Evolutionary conservation across 2,888 invertebrate genomes (phyloP).

Genomic region (Pinctada fucata): DNA sequence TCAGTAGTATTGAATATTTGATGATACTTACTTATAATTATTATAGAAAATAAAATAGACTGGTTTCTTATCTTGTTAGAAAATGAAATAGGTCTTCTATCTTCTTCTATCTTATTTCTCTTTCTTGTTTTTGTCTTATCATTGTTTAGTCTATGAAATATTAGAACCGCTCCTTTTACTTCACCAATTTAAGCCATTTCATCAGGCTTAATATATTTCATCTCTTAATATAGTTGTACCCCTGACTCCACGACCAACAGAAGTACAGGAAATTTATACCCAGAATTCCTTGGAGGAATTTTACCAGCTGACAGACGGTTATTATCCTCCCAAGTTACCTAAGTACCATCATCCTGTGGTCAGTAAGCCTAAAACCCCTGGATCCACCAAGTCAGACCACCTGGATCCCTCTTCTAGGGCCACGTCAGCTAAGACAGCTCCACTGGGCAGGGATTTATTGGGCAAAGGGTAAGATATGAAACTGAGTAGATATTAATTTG

Average conservation of each 20-base stretch:
- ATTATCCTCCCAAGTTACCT: slow-evolving; percentile 56
- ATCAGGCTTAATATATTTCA: too few relatives aligned
- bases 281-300: slow-evolving; percentile 66
- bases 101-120: too few relatives aligned
- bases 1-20: too few relatives aligned
- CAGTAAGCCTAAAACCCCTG: slow-evolving; percentile 27
- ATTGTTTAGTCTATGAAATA: too few relatives aligned
- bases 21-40: too few relatives aligned
- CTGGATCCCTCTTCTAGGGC: slow-evolving; percentile 45
- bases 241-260: slow-evolving; percentile 10
- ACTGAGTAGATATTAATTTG: background rate
- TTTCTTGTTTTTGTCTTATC: too few relatives aligned
- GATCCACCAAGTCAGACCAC: slow-evolving; percentile 24
- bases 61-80: too few relatives aligned
- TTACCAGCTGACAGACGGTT: slow-evolving; percentile 63
- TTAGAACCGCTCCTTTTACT: too few relatives aligned
- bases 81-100: too few relatives aligned
- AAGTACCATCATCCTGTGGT: slow-evolving; percentile 49
- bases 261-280: slow-evolving; percentile 17
- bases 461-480: slow-evolving; percentile 41
- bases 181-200: too few relatives aligned
- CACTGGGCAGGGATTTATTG: slow-evolving; percentile 46
- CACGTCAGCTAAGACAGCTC: slow-evolving; percentile 27
- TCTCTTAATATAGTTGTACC: background rate
- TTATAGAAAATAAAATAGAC: too few relatives aligned